A percentile compares a stretch with the other conserved stretches of the same genome.
These are phyloP conservation scores for Pomatostomus ruficeps DNA, from an alignment of 2,113 vertebrate genomes.

Conservation along the genomic window DNA sequence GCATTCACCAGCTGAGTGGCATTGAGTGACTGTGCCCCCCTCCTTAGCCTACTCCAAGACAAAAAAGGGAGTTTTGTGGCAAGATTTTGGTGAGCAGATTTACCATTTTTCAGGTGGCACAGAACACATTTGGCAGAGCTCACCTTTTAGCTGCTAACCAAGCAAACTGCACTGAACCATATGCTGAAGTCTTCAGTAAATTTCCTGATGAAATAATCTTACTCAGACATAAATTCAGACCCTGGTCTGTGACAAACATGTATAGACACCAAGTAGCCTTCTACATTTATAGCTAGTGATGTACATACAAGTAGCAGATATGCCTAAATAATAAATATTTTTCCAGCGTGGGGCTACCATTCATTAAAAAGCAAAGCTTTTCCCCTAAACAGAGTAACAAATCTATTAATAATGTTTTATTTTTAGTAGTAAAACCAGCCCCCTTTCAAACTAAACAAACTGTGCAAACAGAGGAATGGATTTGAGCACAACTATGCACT, in stretches of 20 bases:
- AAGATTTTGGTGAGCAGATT: background rate
- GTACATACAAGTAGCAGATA: rapidly evolving
- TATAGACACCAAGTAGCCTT: background rate
- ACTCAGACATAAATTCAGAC: background rate
- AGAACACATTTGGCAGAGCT: background rate
- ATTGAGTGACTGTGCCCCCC: background rate
- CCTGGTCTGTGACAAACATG: background rate
- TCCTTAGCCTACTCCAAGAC: background rate
- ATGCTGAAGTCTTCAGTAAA: background rate
- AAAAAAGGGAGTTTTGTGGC: background rate
- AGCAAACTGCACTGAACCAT: background rate
- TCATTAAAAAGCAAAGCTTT: background rate
- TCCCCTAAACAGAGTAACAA: background rate
- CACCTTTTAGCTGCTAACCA: background rate
- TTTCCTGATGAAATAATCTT: background rate
- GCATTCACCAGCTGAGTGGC: background rate
- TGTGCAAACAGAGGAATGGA: background rate
- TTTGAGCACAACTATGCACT: background rate
- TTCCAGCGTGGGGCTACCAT: background rate
- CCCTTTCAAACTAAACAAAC: background rate
- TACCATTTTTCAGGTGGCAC: background rate
- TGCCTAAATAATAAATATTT: background rate
- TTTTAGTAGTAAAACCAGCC: background rate
- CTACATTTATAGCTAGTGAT: background rate
- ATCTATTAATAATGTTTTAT: background rate